Evolutionary conservation across 2,888 invertebrate genomes (phyloP).

Genomic region (Acanthosepion lycidas): DNA sequence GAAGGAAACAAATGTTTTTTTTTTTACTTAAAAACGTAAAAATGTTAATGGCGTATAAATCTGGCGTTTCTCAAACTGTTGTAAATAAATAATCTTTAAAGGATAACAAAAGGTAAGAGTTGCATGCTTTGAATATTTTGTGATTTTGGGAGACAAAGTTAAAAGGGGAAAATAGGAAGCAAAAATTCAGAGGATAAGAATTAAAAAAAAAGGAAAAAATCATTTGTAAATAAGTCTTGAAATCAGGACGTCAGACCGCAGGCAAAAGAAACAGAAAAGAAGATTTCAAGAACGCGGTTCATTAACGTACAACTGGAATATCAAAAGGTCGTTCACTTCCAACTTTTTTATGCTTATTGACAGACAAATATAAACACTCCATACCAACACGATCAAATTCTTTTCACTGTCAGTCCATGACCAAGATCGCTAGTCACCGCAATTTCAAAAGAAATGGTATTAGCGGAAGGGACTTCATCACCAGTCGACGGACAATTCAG

Average conservation of each 20-base stretch:
- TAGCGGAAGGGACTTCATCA: background rate
- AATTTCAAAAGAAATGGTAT: background rate
- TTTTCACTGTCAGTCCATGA: background rate
- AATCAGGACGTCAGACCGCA: background rate
- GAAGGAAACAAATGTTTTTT: no score
- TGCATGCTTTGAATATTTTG: no score
- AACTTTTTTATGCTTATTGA: slow-evolving; percentile 5
- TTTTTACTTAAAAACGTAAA: no score
- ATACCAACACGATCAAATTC: background rate
- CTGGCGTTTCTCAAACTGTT: no score
- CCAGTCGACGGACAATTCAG: background rate
- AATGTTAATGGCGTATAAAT: no score
- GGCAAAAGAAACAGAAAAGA: background rate
- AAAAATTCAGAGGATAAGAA: no score
- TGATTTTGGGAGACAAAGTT: no score
- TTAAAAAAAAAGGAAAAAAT: no score
- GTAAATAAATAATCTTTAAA: no score
- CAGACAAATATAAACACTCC: slow-evolving; percentile 12
- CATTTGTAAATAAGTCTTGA: background rate
- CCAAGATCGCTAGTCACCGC: background rate
- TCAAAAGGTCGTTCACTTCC: slow-evolving; percentile 2
- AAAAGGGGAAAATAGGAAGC: no score
- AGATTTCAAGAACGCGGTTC: background rate
- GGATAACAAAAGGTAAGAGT: no score
- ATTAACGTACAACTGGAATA: background rate